Conservation (phyloP, 2,113 vertebrate genomes). For the Apodemus sylvaticus region DNA sequence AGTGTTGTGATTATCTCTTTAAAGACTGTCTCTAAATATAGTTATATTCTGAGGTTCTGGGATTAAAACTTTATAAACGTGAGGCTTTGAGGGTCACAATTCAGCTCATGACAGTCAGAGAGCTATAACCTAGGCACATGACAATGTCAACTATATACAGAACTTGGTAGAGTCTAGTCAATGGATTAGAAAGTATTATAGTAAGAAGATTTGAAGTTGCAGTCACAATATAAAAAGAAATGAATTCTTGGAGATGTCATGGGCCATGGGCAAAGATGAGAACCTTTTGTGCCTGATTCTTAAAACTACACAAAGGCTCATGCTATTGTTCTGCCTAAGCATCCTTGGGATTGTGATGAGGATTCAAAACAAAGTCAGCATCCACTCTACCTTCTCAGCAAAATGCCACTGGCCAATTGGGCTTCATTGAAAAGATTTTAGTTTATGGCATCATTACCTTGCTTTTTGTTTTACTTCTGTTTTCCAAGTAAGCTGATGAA, state of each 20-base stretch:
- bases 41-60: neutral
- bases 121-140: neutral
- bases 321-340: neutral
- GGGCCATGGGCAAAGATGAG: neutral
- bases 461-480: neutral
- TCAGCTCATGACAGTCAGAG: neutral
- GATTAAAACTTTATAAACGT: neutral
- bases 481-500: neutral
- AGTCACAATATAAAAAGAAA: slow-evolving; percentile 17
- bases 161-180: neutral
- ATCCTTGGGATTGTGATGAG: neutral
- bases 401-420: slow-evolving; percentile 28
- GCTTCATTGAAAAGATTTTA: neutral
- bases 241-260: neutral
- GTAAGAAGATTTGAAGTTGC: neutral
- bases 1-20: neutral
- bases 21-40: neutral
- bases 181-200: neutral
- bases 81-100: neutral
- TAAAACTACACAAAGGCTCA: neutral
- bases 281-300: slow-evolving; percentile 24
- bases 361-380: slow-evolving; percentile 58
- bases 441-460: neutral
- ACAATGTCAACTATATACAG: neutral
- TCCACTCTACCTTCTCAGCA: slow-evolving; percentile 52